Evolutionary conservation across 2,888 invertebrate species (phyloP).

Genomic region (Lucinisca nassula): DNA sequence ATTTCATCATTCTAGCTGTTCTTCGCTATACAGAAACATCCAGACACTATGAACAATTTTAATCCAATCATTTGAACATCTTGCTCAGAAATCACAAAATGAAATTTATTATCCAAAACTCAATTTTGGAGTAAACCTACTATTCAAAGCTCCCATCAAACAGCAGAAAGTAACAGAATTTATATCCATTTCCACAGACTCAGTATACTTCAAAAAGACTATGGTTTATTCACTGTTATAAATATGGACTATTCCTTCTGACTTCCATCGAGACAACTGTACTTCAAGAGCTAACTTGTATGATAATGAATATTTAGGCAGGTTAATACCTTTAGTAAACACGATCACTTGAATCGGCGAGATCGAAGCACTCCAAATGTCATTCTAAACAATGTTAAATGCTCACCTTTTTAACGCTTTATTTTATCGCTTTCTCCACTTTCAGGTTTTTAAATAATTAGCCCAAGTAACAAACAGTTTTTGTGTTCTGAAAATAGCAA

Average conservation of each 20-base stretch:
- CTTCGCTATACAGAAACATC: background rate
- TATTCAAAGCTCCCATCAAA: too few relatives aligned
- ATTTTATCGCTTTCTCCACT: background rate
- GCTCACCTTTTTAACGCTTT: background rate
- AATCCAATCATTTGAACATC: background rate
- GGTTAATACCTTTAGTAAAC: background rate
- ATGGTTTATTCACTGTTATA: too few relatives aligned
- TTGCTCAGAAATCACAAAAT: too few relatives aligned
- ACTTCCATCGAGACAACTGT: too few relatives aligned
- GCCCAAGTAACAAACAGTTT: background rate
- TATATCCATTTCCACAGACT: too few relatives aligned
- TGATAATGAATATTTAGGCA: background rate
- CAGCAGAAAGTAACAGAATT: too few relatives aligned
- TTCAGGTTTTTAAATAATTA: background rate
- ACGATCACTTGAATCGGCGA: background rate
- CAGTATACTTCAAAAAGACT: too few relatives aligned
- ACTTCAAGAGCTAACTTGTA: slow-evolving; percentile 6
- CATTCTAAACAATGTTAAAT: background rate
- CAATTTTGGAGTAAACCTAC: too few relatives aligned
- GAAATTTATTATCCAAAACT: too few relatives aligned
- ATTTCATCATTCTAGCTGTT: slow-evolving; percentile 13
- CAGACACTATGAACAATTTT: background rate
- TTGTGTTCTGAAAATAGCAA: background rate
- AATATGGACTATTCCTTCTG: too few relatives aligned
- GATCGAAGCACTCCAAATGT: background rate